These are phyloP conservation scores for Limnodromus scolopaceus DNA, from an alignment of 2,797 vertebrate species.

Conservation along the genomic window DNA sequence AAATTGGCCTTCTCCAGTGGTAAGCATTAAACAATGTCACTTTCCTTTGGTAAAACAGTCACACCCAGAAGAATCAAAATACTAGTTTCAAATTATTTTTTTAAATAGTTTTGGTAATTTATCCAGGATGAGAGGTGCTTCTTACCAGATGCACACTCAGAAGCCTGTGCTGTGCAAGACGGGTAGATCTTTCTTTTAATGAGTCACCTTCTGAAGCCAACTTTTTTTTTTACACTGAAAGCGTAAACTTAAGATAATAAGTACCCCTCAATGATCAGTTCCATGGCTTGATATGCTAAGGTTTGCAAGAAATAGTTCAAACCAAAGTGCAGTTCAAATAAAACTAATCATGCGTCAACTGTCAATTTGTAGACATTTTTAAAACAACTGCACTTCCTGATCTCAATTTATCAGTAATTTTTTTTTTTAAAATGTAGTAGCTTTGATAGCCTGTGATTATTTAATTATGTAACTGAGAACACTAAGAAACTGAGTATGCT, in stretches of 20 bases:
- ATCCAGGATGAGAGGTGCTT: neutral
- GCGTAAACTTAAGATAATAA: neutral
- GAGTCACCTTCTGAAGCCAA: neutral
- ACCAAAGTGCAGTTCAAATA: neutral
- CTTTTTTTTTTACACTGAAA: neutral
- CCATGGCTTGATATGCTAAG: neutral
- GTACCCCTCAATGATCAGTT: neutral
- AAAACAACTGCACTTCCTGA: neutral
- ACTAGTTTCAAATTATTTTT: neutral
- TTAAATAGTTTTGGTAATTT: neutral
- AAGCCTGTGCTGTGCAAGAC: neutral
- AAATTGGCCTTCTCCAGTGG: neutral
- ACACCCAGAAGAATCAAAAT: neutral
- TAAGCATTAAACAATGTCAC: neutral
- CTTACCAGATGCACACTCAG: neutral
- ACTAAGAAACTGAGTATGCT: neutral
- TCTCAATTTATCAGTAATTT: neutral
- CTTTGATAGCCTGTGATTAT: neutral
- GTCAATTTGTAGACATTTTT: neutral
- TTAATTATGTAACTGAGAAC: neutral
- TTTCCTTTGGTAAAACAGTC: neutral
- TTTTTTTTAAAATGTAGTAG: neutral
- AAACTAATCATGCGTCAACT: neutral
- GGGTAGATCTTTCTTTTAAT: neutral
- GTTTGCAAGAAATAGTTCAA: neutral